Base-by-base conservation (phyloP, 1,140 invertebrate genomes). In the Hyles euphorbiae region DNA sequence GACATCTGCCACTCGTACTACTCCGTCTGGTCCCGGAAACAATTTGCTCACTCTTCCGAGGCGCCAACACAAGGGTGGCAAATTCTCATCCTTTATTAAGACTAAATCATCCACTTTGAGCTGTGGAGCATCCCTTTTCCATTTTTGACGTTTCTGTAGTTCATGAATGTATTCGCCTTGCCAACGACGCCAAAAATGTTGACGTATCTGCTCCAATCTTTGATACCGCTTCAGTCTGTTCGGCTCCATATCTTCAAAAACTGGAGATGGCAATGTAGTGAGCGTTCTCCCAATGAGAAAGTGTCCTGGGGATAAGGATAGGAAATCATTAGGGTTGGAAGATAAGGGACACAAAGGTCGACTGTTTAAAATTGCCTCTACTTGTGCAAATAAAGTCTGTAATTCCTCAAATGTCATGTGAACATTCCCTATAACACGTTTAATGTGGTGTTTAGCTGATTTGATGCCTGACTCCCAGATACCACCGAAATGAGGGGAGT, bases 391-490 rank as follows among this genome's bases (percentile, higher is more conserved):
- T 9, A 56, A 32, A 3, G 53, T 54, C 4, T 3, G 9, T 3
- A 54, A 22, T 36, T 54, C 53, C 22, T 54, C 53, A 79, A 45
- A 90, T 87, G 66, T 85, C 65, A 32, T 58, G 34, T 12, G 36
- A 40, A 34, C 12, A 2, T 67, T 52, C 3, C 58, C 65, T 7
- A 70, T 36, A 0, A 68, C 56, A 11, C 65, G 57, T 22, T 40
- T 40, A 40, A 40, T 40, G 36, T 40, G 36, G 8, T 54, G 7
- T 56, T 86, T 87, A 9, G 72, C 68, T 4, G 67, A 65, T 58
- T 74, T 73, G 0, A 88, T 72, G 7, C 76, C 64, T 4, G 76
- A 58, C 63, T 89, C 84, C 67, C 77, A 87, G 10, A 72, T 44
- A 12, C 81, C 81, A 43, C 62, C 62, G 34, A 58, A 47, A 22